Conservation (phyloP, 2,797 vertebrate species). For the Denticeps clupeoides region DNA sequence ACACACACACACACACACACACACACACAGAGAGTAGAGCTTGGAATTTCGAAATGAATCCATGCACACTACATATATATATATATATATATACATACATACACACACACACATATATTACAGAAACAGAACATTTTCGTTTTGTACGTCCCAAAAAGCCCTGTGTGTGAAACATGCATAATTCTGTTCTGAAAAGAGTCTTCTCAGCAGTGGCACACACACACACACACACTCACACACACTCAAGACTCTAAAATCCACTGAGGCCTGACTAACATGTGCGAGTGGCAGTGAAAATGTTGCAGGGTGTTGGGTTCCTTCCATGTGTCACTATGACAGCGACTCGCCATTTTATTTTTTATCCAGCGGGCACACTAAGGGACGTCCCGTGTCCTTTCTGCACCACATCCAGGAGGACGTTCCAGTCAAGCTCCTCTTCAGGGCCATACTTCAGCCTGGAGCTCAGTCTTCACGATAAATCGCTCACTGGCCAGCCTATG, state of each 20-base stretch:
- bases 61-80: background rate
- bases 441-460: background rate
- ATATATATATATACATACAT: background rate
- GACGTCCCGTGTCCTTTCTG: background rate
- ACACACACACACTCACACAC: conserved; percentile 4
- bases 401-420: background rate
- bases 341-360: too few species aligned
- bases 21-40: background rate
- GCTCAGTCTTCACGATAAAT: too few species aligned
- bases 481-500: too few species aligned
- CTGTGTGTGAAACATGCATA: background rate
- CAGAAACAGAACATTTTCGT: background rate
- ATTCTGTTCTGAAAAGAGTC: background rate
- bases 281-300: conserved; percentile 15
- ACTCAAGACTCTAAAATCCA: conserved; percentile 19
- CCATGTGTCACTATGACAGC: conserved; percentile 16
- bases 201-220: background rate
- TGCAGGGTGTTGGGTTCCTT: conserved; percentile 33
- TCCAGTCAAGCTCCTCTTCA: background rate
- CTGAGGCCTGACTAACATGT: background rate
- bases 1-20: background rate
- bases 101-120: background rate
- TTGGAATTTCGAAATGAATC: too few species aligned
- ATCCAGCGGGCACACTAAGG: too few species aligned
- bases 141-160: too few species aligned